A percentile compares a stretch with the other conserved stretches of the same genome.
These are phyloP conservation scores for Lordiphosa andalusiaca DNA, from an alignment of 2,888 invertebrate species.

Conservation along the genomic window DNA sequence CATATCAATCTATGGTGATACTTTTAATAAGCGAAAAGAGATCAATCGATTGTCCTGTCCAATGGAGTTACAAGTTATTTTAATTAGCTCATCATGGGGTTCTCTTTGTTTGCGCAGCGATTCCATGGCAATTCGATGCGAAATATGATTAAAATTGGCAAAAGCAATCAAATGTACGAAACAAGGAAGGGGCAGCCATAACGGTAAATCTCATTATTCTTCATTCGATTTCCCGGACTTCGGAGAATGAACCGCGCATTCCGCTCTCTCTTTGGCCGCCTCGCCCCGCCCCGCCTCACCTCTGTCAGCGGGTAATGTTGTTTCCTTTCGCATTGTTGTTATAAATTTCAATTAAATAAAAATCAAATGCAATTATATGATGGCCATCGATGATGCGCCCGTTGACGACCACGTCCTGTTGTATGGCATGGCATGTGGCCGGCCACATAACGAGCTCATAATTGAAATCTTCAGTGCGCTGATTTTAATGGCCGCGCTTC, in stretches of 20 bases:
- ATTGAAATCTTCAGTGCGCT: slow-evolving; percentile 59
- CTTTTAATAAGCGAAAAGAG: too few relatives aligned
- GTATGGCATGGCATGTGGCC: slow-evolving; percentile 9
- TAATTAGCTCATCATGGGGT: slow-evolving; percentile 24
- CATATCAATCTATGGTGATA: too few relatives aligned
- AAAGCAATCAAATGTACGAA: slow-evolving; percentile 33
- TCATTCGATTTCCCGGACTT: slow-evolving; percentile 65
- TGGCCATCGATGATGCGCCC: slow-evolving; percentile 34
- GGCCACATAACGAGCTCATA: slow-evolving; percentile 43
- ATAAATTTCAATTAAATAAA: slow-evolving; percentile 71
- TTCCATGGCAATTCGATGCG: slow-evolving; percentile 3
- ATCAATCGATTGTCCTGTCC: too few relatives aligned
- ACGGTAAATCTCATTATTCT: slow-evolving; percentile 67
- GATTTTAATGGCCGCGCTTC: slow-evolving; percentile 47
- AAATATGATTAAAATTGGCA: slow-evolving; percentile 41
- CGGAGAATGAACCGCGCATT: slow-evolving; percentile 36
- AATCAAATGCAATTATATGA: slow-evolving; percentile 66
- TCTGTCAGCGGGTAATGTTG: slow-evolving; percentile 7
- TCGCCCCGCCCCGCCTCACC: background rate
- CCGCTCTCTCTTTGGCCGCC: slow-evolving; percentile 16
- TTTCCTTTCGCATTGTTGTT: slow-evolving; percentile 51
- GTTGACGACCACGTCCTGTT: slow-evolving; percentile 11
- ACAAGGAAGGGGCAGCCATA: slow-evolving; percentile 39
- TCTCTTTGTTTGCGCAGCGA: too few relatives aligned
- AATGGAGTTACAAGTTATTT: slow-evolving; percentile 38